phyloP scores from a whole-genome alignment of 1,140 invertebrate genomes.

The Akabosia matsudoensis region DNA sequence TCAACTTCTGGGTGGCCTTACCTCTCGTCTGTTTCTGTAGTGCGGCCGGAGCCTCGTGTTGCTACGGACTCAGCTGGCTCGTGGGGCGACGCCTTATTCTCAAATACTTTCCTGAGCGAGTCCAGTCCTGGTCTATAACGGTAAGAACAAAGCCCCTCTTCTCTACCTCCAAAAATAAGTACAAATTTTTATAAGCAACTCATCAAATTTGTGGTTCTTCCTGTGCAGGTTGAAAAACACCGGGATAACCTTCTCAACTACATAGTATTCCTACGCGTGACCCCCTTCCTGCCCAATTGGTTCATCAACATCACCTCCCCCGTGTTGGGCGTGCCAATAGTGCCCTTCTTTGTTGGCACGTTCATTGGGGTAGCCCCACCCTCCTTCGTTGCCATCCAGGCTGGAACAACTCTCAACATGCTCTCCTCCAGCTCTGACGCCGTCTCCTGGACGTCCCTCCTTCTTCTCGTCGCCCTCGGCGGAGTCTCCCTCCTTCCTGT shows the following conservation, averaged over 20 bases:
- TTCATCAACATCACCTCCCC: conserved; percentile 98
- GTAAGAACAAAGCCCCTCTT: no score
- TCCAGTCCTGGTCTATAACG: conserved; percentile 76
- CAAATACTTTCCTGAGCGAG: conserved; percentile 85
- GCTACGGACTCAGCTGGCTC: conserved; percentile 87
- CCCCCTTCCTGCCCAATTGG: conserved; percentile 98
- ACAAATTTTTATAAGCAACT: no score
- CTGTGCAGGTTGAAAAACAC: conserved; percentile 69
- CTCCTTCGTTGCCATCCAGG: conserved; percentile 95
- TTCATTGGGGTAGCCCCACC: conserved; percentile 90
- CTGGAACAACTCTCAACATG: conserved; percentile 90
- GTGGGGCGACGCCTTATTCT: conserved; percentile 79
- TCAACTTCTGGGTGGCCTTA: conserved; percentile 86
- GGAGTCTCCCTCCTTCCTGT: conserved; percentile 85
- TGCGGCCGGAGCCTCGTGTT: conserved; percentile 89
- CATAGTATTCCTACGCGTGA: conserved; percentile 94
- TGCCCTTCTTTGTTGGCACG: conserved; percentile 91
- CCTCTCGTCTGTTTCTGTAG: conserved; percentile 92
- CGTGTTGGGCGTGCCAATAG: conserved; percentile 88
- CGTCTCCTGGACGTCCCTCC: conserved; percentile 82
- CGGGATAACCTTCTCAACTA: conserved; percentile 88
- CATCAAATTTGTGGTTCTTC: no score
- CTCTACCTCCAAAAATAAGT: conserved; percentile 22
- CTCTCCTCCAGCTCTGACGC: conserved; percentile 85
- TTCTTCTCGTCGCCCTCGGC: conserved; percentile 71